Evolutionary conservation across 1,140 invertebrate genomes (phyloP).

Genomic region (Aphidius gifuensis): DNA sequence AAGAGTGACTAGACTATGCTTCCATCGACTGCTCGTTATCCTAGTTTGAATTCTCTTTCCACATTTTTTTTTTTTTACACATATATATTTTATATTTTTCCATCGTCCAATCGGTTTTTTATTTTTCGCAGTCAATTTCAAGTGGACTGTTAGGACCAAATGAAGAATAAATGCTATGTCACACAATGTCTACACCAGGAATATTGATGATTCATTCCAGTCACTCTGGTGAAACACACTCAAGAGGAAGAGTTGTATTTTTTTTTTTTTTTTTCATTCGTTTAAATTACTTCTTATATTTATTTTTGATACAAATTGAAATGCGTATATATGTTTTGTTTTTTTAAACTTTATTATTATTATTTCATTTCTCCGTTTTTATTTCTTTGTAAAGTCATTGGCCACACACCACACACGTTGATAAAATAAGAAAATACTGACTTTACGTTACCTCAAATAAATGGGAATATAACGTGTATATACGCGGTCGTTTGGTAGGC

Average conservation of each 20-base stretch:
- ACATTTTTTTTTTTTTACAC: neutral
- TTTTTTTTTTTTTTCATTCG: neutral
- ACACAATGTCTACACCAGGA: conserved; percentile 1
- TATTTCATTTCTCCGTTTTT: neutral
- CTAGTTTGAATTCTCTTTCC: neutral
- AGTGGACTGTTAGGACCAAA: conserved; percentile 11
- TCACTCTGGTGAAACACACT: neutral
- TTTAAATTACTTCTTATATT: neutral
- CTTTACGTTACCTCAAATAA: conserved; percentile 4
- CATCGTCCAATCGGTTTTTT: neutral
- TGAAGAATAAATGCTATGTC: conserved; percentile 17
- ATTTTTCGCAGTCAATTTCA: conserved; percentile 1
- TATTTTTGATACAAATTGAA: conserved; percentile 5
- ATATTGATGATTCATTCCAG: conserved; percentile 15
- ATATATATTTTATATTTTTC: neutral
- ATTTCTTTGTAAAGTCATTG: neutral
- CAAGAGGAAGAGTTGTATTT: neutral
- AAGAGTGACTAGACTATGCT: neutral
- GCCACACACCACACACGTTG: conserved; percentile 7
- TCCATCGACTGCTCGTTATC: neutral
- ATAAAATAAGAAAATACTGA: neutral
- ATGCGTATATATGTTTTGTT: conserved; percentile 1
- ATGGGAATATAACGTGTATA: conserved; percentile 5
- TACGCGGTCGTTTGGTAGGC: neutral
- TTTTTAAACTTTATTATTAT: neutral